Evolutionary conservation across 1,140 invertebrate species (phyloP).

Genomic region (Drosophila virilis): DNA sequence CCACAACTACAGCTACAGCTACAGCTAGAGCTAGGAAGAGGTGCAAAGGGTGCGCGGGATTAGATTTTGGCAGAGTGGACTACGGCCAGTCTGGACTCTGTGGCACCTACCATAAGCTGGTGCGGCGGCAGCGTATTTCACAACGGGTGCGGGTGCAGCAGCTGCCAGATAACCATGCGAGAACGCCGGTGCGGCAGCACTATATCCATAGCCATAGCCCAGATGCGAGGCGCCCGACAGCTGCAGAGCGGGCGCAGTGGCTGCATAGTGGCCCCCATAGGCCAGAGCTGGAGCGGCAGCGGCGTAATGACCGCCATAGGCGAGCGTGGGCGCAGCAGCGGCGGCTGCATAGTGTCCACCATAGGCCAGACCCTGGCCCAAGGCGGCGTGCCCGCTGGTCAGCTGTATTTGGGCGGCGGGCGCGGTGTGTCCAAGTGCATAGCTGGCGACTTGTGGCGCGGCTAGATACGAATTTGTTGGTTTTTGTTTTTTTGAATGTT

Average conservation of each 20-base stretch:
- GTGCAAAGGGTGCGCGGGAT: conserved; percentile 36
- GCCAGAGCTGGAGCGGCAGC: conserved; percentile 46
- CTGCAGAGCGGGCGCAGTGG: conserved; percentile 71
- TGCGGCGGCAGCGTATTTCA: conserved; percentile 73
- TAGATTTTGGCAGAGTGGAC: not conserved
- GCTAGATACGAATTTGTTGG: conserved; percentile 38
- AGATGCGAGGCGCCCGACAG: conserved; percentile 46
- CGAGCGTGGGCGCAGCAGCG: conserved; percentile 57
- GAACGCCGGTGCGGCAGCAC: conserved; percentile 53
- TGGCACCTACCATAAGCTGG: conserved; percentile 79
- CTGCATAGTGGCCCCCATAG: conserved; percentile 65
- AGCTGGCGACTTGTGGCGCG: conserved; percentile 64
- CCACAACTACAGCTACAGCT: conserved; percentile 1
- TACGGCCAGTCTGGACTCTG: not conserved
- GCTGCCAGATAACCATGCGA: conserved; percentile 69
- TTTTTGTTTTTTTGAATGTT: conserved; percentile 33
- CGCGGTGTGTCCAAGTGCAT: conserved; percentile 60
- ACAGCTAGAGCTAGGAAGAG: not conserved
- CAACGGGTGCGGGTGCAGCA: conserved; percentile 67
- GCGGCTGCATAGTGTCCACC: conserved; percentile 49
- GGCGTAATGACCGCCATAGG: conserved; percentile 45
- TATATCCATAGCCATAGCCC: conserved; percentile 55
- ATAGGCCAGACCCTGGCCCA: conserved; percentile 43
- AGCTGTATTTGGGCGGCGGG: conserved; percentile 66
- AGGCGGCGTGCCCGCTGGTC: conserved; percentile 24